Conservation (phyloP, 2,797 vertebrate genomes). For the Acanthis flammea region DNA sequence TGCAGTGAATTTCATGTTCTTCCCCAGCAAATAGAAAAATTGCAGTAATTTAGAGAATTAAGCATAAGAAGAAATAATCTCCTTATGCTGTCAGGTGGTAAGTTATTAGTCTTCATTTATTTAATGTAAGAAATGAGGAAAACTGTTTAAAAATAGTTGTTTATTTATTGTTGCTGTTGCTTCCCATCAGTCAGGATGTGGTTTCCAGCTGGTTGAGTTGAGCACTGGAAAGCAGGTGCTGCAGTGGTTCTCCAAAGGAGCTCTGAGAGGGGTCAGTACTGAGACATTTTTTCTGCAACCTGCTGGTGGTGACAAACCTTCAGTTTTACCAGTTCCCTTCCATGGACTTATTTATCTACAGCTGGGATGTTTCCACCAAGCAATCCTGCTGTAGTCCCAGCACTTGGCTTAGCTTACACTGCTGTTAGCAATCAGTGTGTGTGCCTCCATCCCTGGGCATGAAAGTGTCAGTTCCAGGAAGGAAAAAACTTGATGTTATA, state of each 20-base stretch:
- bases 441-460: rapidly evolving
- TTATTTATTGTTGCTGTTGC: neutral
- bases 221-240: slow-evolving; percentile 11
- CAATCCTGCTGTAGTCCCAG: neutral
- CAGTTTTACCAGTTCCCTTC: neutral
- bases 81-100: slow-evolving; percentile 87
- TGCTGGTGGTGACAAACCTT: neutral
- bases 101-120: slow-evolving; percentile 10
- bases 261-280: slow-evolving; percentile 52
- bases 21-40: slow-evolving; percentile 88
- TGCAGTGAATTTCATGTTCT: slow-evolving; percentile 93
- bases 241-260: slow-evolving; percentile 1
- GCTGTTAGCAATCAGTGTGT: neutral
- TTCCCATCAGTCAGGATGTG: neutral
- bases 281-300: neutral
- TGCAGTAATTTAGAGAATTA: slow-evolving; percentile 87
- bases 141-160: neutral
- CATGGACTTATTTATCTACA: neutral
- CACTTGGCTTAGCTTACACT: neutral
- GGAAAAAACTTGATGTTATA: neutral
- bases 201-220: neutral
- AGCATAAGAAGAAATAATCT: slow-evolving; percentile 93
- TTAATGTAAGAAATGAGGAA: neutral
- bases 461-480: neutral
- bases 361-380: neutral